Evolutionary conservation across 2,888 invertebrate genomes (phyloP), one percentile per base, ranked within the genome.

Genomic region (Eristalinus sepulchralis): DNA sequence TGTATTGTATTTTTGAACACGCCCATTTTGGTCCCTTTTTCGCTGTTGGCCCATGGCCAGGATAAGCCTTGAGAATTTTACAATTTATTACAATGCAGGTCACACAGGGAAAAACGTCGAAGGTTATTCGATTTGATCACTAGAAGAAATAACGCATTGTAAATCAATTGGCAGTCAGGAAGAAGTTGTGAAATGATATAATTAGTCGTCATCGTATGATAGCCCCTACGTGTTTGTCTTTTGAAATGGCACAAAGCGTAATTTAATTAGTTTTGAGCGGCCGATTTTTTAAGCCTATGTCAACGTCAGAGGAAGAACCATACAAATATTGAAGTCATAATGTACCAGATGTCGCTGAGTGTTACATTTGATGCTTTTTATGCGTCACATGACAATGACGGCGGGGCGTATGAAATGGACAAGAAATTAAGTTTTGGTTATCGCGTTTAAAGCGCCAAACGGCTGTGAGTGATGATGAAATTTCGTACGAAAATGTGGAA

Each of bases 11-110:
- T 63, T 47, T 6, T 66, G 24, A 17, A 8, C 34, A 24, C 39
- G 2, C 62, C 53, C 17, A 27, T 62, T 33, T 36, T 47, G n/a
- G 73, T 66, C 73, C 67, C 62, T 76, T 79, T 72, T 85, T 75
- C 84, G 80, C 60, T 60, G 81, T 81, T 85, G 85, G 85, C 81
- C 55, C 10, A 27, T 4, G 20, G 81, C 85, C 85, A 84, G 57
- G 10, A 27, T 62, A 36, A 47, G 47, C 67, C 63, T 34, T 2
- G 66, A 67, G 27, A 17, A 57, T 59, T 27, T 13, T 34, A 68
- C 67, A 68, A 59, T 47, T 47, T 47, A 47, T 47, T 47, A n/a
- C 47, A 47, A 47, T 47, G 47, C 47, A 17, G 47, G 17, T 17
- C 47, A 47, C 47, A 47, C 47, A 47, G 47, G 1, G n/a, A 47